These are phyloP conservation scores for Ranitomeya variabilis DNA, from an alignment of 2,113 vertebrate genomes.

Conservation along the genomic window DNA sequence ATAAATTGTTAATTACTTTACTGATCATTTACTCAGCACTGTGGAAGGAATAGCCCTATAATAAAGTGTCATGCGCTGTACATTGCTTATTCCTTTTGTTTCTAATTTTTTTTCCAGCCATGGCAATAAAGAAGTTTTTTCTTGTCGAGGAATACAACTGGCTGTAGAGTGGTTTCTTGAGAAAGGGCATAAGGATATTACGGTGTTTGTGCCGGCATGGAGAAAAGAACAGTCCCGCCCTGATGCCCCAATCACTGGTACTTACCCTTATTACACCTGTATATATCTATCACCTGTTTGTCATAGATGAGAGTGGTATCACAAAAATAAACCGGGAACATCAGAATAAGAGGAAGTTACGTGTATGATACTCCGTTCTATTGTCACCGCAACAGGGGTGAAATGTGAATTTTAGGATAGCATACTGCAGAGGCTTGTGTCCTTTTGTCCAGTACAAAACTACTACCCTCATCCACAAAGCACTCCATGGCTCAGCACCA, in stretches of 20 bases:
- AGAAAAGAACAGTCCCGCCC: conserved; percentile 97
- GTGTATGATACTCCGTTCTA: too few species aligned
- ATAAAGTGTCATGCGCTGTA: background rate
- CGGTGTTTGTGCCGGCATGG: conserved; percentile 97
- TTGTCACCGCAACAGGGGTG: too few species aligned
- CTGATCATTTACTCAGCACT: background rate
- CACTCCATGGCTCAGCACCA: too few species aligned
- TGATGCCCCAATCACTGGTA: conserved; percentile 96
- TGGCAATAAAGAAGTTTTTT: conserved; percentile 98
- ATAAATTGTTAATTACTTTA: too few species aligned
- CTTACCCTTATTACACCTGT: background rate
- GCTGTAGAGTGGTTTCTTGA: conserved; percentile 97
- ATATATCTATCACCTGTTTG: background rate
- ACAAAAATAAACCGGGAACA: too few species aligned
- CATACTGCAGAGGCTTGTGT: too few species aligned
- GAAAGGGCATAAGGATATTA: conserved; percentile 97
- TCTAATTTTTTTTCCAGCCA: conserved; percentile 80
- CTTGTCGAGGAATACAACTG: conserved; percentile 94
- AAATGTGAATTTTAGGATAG: too few species aligned
- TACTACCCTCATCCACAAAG: too few species aligned
- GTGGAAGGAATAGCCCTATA: background rate
- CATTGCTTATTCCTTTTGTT: conserved; percentile 9
- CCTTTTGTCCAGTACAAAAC: too few species aligned
- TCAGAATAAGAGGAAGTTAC: too few species aligned
- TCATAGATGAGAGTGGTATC: background rate